Conservation (phyloP, 2,797 vertebrate species). For the Micrastur ruficollis region DNA sequence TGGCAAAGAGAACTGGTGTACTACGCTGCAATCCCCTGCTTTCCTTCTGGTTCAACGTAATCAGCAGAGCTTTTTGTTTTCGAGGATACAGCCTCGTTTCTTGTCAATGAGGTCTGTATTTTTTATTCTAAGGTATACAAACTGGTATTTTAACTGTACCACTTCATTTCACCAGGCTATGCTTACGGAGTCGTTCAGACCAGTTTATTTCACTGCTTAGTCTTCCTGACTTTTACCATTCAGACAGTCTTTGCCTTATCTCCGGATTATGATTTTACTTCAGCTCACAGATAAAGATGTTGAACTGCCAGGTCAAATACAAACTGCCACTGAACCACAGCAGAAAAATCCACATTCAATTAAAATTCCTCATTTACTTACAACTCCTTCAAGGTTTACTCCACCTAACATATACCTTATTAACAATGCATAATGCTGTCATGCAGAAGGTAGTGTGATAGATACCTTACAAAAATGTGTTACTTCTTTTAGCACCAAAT, state of each 20-base stretch:
- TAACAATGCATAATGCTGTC: background rate
- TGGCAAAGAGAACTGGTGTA: background rate
- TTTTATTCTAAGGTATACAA: background rate
- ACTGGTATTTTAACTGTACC: background rate
- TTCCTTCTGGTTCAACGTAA: background rate
- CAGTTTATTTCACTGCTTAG: background rate
- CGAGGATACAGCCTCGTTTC: background rate
- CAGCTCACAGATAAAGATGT: background rate
- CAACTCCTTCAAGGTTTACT: background rate
- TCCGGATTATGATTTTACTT: constrained; percentile 2
- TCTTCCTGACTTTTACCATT: background rate
- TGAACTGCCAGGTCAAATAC: background rate
- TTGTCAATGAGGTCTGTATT: background rate
- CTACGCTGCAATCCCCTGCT: background rate
- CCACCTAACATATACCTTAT: background rate
- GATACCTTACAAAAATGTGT: background rate
- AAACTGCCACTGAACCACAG: background rate
- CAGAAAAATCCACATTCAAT: background rate
- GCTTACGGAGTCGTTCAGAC: background rate
- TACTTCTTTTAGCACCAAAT: background rate
- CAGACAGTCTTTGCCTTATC: background rate
- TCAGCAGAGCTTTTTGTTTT: background rate
- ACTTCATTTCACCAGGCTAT: background rate
- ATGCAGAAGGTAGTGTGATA: background rate
- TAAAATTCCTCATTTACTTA: background rate